These are phyloP conservation scores for Notechis scutatus DNA, from an alignment of 2,113 vertebrate species.

Conservation along the genomic window DNA sequence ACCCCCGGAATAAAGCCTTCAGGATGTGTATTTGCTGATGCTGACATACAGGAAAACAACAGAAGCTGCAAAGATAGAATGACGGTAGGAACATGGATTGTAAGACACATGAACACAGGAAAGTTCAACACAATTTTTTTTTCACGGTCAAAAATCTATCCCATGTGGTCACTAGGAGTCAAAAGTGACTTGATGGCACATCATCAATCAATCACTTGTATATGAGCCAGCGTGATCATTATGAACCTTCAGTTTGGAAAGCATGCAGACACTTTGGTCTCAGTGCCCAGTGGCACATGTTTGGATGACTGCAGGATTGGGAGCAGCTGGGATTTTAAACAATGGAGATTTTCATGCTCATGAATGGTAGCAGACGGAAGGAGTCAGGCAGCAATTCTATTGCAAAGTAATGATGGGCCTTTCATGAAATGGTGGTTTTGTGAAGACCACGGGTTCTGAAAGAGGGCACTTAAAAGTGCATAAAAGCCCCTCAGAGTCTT, in stretches of 20 bases:
- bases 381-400: neutral
- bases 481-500: neutral
- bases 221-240: neutral
- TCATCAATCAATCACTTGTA: neutral
- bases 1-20: neutral
- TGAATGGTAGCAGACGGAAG: neutral
- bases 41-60: neutral
- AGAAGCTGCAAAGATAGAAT: neutral
- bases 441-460: neutral
- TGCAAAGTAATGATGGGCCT: rapidly evolving
- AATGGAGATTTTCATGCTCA: neutral
- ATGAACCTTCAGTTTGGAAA: neutral
- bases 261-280: neutral
- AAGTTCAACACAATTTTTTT: neutral
- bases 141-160: neutral
- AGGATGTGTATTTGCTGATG: neutral
- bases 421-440: neutral
- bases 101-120: neutral
- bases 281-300: neutral
- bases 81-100: neutral
- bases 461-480: neutral
- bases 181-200: neutral
- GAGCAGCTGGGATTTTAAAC: neutral
- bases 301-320: neutral
- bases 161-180: neutral